Conservation (phyloP, 2,113 vertebrate genomes). For the Cairina moschata region DNA sequence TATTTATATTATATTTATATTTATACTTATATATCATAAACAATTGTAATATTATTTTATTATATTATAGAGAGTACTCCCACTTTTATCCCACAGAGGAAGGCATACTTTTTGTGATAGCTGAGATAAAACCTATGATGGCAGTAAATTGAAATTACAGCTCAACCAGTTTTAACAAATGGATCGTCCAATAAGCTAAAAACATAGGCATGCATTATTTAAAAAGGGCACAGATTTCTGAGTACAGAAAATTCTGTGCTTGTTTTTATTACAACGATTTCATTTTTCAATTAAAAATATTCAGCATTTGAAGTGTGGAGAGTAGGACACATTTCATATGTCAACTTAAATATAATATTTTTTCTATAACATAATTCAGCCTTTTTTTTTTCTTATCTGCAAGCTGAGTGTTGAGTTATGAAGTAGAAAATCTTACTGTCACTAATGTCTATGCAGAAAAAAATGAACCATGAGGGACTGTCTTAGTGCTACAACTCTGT, state of each 20-base stretch:
- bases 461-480: not conserved
- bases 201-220: not conserved
- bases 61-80: not conserved
- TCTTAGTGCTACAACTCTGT: not conserved
- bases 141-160: slow-evolving; percentile 21
- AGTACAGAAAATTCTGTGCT: not conserved
- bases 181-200: not conserved
- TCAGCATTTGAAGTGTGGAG: not conserved
- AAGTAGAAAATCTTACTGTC: not conserved
- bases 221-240: not conserved
- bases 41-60: no score
- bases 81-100: not conserved
- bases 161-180: not conserved
- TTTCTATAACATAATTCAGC: not conserved
- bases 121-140: not conserved
- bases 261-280: not conserved
- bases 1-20: no score
- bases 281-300: not conserved
- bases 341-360: not conserved
- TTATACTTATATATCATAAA: no score
- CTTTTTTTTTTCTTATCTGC: not conserved
- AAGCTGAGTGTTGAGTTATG: not conserved
- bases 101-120: not conserved
- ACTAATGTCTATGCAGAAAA: not conserved
- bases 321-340: not conserved